Conservation (phyloP, 2,797 vertebrate species). For the Gorsachius magnificus region DNA sequence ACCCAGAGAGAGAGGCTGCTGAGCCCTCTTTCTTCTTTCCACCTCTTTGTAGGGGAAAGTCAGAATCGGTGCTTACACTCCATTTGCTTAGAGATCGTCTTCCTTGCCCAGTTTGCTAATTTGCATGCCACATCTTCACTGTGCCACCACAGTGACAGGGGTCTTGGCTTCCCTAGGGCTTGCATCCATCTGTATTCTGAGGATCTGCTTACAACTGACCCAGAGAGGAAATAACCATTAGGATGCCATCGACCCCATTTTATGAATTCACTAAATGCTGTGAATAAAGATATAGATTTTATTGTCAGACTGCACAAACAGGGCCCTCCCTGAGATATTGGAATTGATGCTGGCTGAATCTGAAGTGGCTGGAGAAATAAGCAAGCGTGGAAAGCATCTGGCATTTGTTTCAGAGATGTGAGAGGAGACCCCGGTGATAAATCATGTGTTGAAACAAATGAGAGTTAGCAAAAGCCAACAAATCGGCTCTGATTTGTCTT, state of each 20-base stretch:
- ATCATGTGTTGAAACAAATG: slow-evolving; percentile 36
- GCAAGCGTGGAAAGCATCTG: neutral
- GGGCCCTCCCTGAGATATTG: neutral
- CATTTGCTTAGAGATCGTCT: neutral
- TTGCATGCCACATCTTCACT: neutral
- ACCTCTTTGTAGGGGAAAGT: neutral
- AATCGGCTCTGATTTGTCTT: neutral
- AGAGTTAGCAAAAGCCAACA: slow-evolving; percentile 27
- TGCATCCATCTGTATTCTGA: slow-evolving; percentile 40
- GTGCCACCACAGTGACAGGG: neutral
- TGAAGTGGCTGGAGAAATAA: slow-evolving; percentile 43
- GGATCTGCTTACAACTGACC: neutral
- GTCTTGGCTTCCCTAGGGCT: neutral
- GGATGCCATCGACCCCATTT: slow-evolving; percentile 9
- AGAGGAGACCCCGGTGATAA: neutral
- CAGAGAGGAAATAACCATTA: slow-evolving; percentile 47
- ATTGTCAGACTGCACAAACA: slow-evolving; percentile 48
- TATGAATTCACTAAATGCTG: slow-evolving; percentile 57
- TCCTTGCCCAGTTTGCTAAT: neutral
- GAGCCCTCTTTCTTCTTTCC: neutral
- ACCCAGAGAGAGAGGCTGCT: neutral
- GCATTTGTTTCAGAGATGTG: slow-evolving; percentile 1
- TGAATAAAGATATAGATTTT: slow-evolving; percentile 62
- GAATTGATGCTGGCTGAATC: slow-evolving; percentile 26
- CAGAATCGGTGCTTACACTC: neutral